These are phyloP conservation scores for Villa cingulata DNA, from an alignment of 2,888 invertebrate genomes.

Conservation along the genomic window DNA sequence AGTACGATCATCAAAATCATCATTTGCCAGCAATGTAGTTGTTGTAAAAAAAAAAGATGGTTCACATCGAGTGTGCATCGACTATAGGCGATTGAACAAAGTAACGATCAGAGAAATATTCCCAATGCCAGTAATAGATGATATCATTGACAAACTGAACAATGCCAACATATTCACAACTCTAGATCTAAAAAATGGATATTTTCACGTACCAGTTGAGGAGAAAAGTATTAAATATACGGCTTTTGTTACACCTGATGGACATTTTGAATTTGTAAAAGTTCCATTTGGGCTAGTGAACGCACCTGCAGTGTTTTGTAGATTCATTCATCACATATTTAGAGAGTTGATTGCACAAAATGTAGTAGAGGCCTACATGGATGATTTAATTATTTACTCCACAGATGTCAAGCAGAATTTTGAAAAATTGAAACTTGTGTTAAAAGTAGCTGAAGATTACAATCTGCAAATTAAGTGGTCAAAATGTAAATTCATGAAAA, in stretches of 20 bases:
- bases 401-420: too few species aligned
- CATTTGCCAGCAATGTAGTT: constrained; percentile 16
- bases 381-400: too few species aligned
- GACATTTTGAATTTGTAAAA: too few species aligned
- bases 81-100: constrained; percentile 25
- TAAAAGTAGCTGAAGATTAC: too few species aligned
- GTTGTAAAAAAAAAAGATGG: constrained; percentile 13
- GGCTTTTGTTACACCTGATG: constrained; percentile 18
- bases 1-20: constrained; percentile 18
- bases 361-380: too few species aligned
- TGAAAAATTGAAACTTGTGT: too few species aligned
- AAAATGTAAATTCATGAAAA: too few species aligned
- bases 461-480: too few species aligned
- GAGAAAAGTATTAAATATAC: constrained; percentile 10
- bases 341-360: neutral
- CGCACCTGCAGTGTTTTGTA: constrained; percentile 8
- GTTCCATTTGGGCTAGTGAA: constrained; percentile 19
- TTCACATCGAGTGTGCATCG: constrained; percentile 19
- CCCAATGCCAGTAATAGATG: constrained; percentile 27
- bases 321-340: neutral
- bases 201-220: neutral
- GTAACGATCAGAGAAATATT: constrained; percentile 16
- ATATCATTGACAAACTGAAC: constrained; percentile 15
- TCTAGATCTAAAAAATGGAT: too few species aligned
- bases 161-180: too few species aligned